phyloP scores from a whole-genome alignment of 1,140 invertebrate genomes.

The Choristoneura fumiferana region DNA sequence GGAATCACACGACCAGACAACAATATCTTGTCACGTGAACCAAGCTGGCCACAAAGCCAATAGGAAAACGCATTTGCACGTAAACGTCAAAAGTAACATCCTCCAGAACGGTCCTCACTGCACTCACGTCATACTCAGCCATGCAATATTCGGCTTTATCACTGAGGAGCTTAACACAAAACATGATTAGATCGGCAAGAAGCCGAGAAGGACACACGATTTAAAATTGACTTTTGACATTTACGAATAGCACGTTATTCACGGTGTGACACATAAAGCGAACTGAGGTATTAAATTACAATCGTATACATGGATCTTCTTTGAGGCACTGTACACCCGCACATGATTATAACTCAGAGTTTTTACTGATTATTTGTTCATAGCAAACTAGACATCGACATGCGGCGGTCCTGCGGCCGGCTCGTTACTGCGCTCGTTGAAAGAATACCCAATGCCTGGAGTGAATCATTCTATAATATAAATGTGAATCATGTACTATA shows the following conservation, averaged over 20 bases:
- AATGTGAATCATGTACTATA: constrained; percentile 63
- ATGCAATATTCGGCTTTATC: constrained; percentile 65
- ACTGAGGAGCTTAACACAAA: constrained; percentile 58
- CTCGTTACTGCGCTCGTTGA: constrained; percentile 54
- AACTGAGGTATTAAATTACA: constrained; percentile 69
- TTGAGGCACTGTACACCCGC: constrained; percentile 60
- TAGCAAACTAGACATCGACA: constrained; percentile 42
- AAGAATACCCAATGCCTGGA: constrained; percentile 53
- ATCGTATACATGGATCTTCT: constrained; percentile 69
- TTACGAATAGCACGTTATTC: constrained; percentile 69
- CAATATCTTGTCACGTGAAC: constrained; percentile 5
- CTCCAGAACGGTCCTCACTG: constrained; percentile 20
- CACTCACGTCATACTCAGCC: constrained; percentile 66
- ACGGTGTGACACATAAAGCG: constrained; percentile 66
- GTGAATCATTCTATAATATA: constrained; percentile 66
- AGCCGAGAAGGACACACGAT: constrained; percentile 25
- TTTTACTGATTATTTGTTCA: constrained; percentile 68
- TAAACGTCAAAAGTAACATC: constrained; percentile 65
- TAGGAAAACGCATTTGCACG: constrained; percentile 47
- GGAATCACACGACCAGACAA: constrained; percentile 4
- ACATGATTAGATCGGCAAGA: constrained; percentile 44
- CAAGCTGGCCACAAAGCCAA: constrained; percentile 25
- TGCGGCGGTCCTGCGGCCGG: constrained; percentile 38
- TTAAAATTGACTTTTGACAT: constrained; percentile 65
- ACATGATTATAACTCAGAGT: constrained; percentile 72